Conservation (phyloP, 1,140 invertebrate genomes). For the Panulirus ornatus region DNA sequence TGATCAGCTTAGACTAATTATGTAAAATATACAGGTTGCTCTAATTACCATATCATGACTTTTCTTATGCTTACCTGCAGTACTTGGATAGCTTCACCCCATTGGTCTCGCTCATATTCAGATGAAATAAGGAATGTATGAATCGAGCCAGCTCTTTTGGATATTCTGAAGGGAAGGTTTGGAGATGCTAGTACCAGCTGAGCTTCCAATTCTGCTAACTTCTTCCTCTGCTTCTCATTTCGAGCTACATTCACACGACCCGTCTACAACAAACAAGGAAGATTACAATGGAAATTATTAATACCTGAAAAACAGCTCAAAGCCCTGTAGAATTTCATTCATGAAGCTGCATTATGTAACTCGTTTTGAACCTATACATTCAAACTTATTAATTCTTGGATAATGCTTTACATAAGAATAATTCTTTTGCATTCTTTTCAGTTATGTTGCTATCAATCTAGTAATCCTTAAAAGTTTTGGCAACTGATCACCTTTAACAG, state of each 20-base stretch:
- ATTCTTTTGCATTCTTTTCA: too few species aligned
- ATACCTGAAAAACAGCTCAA: too few species aligned
- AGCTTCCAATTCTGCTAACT: conserved; percentile 91
- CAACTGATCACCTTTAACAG: too few species aligned
- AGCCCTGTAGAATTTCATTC: too few species aligned
- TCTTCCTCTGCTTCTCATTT: conserved; percentile 92
- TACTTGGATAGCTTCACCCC: conserved; percentile 93
- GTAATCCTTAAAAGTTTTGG: too few species aligned
- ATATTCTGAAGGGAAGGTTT: conserved; percentile 87
- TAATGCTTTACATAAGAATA: too few species aligned
- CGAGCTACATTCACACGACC: conserved; percentile 78
- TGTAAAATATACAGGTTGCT: neutral
- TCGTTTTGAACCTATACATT: neutral
- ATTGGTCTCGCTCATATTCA: conserved; percentile 94
- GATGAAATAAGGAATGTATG: conserved; percentile 95
- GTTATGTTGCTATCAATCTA: too few species aligned
- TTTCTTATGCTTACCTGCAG: conserved; percentile 80
- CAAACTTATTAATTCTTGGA: neutral
- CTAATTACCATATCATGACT: neutral
- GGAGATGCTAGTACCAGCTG: conserved; percentile 93
- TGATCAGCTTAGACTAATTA: neutral
- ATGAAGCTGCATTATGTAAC: too few species aligned
- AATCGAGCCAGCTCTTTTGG: conserved; percentile 81
- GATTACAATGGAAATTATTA: too few species aligned
- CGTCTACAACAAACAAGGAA: conserved; percentile 18